Base-by-base conservation (phyloP, 2,113 vertebrate genomes). In the Nannobrachium achirus region DNA sequence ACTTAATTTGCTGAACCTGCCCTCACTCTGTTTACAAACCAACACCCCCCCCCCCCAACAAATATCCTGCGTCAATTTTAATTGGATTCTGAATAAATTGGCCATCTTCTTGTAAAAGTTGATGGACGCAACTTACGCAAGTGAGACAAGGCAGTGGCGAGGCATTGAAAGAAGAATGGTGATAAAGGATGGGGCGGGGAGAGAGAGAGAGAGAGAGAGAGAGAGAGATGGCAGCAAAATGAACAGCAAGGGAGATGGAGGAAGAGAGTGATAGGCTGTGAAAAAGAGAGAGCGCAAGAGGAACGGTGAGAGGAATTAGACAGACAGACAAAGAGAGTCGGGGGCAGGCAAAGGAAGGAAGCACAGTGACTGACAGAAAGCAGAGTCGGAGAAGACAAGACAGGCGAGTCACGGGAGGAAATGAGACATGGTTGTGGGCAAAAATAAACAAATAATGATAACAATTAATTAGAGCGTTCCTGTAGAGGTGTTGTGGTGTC, bases 381-480 rank as follows among this genome's bases (percentile, higher is more conserved):
- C 41, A 42, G 33, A 63, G 10, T 52, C 50, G 60, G 56, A 48
- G 53, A 48, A 70, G 63, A 69, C 50, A 56, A 20, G 56, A 39
- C 38, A 33, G 56, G 67, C 66, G 67, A 60, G 51, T 19, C 44
- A 19, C 49, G 9, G 33, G 53, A 18, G 76, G 69, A 78, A 69
- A 78, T n/a, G 25, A 78, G 61, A 61, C 50, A 73, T 15, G 51
- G 59, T 75, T 59, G 42, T 49, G 55, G 71, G 78, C 69, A 72
- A 46, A 66, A 86, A 75, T 53, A 76, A 76, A 60, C 62, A 73
- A 60, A 74, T 50, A 60, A 73, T 62, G 53, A 77, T 63, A 67
- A 13, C 46, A 52, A 81, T 75, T 78, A 82, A 80, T 82, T 67
- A 77, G 75, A 49, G 57, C 63, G 52, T 68, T 83, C 68, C 81